Percentiles rank a stretch among this genome's conserved stretches.
Conservation (phyloP, 2,113 vertebrate genomes). For the Amphiprion percula region DNA sequence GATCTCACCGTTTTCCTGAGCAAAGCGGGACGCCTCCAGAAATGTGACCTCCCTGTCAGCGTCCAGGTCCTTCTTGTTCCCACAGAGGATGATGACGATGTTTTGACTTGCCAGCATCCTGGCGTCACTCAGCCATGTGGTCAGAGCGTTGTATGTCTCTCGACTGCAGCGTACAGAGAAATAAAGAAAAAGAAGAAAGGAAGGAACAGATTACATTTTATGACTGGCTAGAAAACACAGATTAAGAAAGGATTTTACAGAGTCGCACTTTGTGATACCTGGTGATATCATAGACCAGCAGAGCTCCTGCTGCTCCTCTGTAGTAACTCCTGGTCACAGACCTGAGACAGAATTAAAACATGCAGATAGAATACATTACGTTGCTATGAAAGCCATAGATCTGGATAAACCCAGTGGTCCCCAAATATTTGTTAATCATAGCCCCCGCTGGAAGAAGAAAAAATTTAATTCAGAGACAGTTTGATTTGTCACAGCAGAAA, state of each 20-base stretch:
- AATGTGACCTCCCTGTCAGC: slow-evolving; percentile 93
- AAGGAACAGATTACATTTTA: not conserved
- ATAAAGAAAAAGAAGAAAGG: not conserved
- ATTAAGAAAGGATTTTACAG: not conserved
- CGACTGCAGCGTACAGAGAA: slow-evolving; percentile 79
- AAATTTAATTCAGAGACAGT: too few species aligned
- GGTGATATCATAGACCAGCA: slow-evolving; percentile 94
- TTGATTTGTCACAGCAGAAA: not conserved
- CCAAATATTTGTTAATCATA: not conserved
- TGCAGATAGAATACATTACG: too few species aligned
- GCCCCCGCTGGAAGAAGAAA: not conserved
- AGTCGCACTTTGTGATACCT: slow-evolving; percentile 80
- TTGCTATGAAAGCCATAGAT: too few species aligned
- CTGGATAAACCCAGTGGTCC: too few species aligned
- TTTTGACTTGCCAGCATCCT: slow-evolving; percentile 94
- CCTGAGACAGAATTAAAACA: slow-evolving; percentile 72
- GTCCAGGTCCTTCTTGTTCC: slow-evolving; percentile 95
- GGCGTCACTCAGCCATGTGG: slow-evolving; percentile 93
- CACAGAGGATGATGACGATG: slow-evolving; percentile 94
- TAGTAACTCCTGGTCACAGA: slow-evolving; percentile 96
- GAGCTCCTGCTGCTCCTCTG: slow-evolving; percentile 92
- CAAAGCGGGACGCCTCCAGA: slow-evolving; percentile 93
- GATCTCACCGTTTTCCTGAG: slow-evolving; percentile 90
- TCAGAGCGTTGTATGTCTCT: slow-evolving; percentile 93
- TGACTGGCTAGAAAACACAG: not conserved